These are phyloP conservation scores for Stomorhina lunata DNA, from an alignment of 2,888 invertebrate genomes.

Conservation along the genomic window DNA sequence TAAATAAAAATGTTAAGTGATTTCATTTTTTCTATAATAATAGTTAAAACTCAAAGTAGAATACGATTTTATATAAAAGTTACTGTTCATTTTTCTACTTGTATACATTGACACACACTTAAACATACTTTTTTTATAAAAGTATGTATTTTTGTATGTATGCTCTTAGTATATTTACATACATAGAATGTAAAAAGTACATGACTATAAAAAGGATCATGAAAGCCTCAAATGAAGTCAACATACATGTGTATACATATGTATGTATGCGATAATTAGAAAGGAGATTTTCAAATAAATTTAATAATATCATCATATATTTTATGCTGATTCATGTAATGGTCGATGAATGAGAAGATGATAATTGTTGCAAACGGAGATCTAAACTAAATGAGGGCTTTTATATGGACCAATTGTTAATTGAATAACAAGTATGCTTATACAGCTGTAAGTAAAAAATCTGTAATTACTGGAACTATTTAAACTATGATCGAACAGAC, in stretches of 20 bases:
- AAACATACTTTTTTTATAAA: not conserved
- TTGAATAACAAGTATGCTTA: no score
- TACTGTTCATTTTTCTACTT: not conserved
- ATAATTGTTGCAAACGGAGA: not conserved
- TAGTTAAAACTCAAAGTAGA: not conserved
- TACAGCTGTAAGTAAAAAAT: no score
- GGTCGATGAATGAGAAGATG: conserved; percentile 32
- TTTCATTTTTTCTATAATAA: not conserved
- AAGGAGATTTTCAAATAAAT: conserved; percentile 4
- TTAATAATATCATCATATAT: conserved; percentile 63
- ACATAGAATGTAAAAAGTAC: not conserved
- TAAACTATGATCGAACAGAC: no score
- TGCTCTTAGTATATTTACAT: no score
- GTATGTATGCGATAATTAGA: not conserved
- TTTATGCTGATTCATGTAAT: conserved; percentile 58
- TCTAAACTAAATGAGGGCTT: not conserved
- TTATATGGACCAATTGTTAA: no score
- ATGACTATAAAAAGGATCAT: not conserved
- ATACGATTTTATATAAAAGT: not conserved
- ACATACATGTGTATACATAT: conserved; percentile 6
- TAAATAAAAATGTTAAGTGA: conserved; percentile 8
- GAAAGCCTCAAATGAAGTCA: not conserved
- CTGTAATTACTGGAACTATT: no score
- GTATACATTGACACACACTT: not conserved
- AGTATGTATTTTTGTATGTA: no score